These are phyloP conservation scores for Netelia inedita DNA, from an alignment of 2,888 invertebrate species.

Conservation along the genomic window DNA sequence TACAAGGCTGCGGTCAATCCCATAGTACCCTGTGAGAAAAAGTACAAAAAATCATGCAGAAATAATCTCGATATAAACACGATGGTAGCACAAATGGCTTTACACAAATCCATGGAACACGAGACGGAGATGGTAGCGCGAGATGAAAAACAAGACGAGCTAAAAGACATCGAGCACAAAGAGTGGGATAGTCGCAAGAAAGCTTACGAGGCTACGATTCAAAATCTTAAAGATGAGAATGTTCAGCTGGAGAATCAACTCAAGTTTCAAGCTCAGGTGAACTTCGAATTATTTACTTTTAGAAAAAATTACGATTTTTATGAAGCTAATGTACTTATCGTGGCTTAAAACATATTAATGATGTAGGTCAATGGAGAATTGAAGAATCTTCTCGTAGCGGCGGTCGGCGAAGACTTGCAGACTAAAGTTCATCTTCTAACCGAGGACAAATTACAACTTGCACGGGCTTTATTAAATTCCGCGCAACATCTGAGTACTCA, in stretches of 20 bases:
- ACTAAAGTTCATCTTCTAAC: slow-evolving; percentile 95
- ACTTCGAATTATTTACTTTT: not conserved
- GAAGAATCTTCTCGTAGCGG: slow-evolving; percentile 96
- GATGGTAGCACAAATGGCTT: slow-evolving; percentile 90
- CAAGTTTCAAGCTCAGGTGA: slow-evolving; percentile 93
- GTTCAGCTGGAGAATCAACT: slow-evolving; percentile 91
- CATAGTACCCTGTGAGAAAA: slow-evolving; percentile 87
- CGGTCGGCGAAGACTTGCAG: slow-evolving; percentile 97
- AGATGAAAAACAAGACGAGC: slow-evolving; percentile 75
- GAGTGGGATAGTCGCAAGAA: slow-evolving; percentile 86
- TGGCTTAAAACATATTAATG: slow-evolving; percentile 44
- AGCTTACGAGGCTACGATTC: slow-evolving; percentile 88
- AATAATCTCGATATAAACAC: slow-evolving; percentile 89
- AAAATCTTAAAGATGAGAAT: slow-evolving; percentile 89
- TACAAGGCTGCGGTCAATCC: slow-evolving; percentile 94
- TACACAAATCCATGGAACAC: slow-evolving; percentile 87
- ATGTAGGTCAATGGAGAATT: slow-evolving; percentile 94
- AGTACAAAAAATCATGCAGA: slow-evolving; percentile 83
- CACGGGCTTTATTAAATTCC: slow-evolving; percentile 93
- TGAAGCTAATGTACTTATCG: slow-evolving; percentile 31
- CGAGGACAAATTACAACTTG: slow-evolving; percentile 96
- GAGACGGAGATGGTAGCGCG: slow-evolving; percentile 87
- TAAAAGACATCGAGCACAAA: slow-evolving; percentile 73
- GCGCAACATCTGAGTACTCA: slow-evolving; percentile 94
- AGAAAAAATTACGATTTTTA: slow-evolving; percentile 2